These are phyloP conservation scores for Strix aluco DNA, from an alignment of 2,113 vertebrate species.

Conservation along the genomic window DNA sequence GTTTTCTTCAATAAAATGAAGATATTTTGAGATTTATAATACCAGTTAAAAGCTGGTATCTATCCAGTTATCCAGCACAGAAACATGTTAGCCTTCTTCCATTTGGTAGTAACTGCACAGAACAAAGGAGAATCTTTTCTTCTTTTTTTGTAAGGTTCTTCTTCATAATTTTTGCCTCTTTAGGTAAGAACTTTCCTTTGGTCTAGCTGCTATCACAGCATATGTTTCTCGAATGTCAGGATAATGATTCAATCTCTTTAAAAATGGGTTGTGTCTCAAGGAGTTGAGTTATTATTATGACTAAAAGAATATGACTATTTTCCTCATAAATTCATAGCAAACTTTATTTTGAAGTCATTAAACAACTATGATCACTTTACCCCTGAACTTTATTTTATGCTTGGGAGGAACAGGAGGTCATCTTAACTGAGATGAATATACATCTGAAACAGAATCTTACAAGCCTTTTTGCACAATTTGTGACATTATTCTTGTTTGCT, in stretches of 20 bases:
- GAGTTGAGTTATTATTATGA: constrained; percentile 5
- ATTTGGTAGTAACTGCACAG: not conserved
- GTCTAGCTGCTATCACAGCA: not conserved
- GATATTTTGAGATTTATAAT: not conserved
- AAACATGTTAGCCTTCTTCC: not conserved
- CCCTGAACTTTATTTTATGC: not conserved
- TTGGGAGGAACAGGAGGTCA: not conserved
- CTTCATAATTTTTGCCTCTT: not conserved
- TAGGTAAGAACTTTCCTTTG: not conserved
- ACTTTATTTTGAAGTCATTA: not conserved
- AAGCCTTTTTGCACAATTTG: not conserved
- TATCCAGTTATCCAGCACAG: not conserved
- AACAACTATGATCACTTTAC: not conserved
- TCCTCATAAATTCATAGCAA: constrained; percentile 17
- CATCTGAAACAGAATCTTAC: not conserved
- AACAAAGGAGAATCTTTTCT: rapidly evolving
- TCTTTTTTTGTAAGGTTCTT: not conserved
- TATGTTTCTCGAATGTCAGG: not conserved
- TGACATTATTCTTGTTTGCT: not conserved
- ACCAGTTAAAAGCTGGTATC: not conserved
- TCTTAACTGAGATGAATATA: not conserved
- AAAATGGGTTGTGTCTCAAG: not conserved
- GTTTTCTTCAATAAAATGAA: not conserved
- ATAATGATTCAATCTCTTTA: not conserved
- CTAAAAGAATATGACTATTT: not conserved